These are phyloP conservation scores for Mimas tiliae DNA, from an alignment of 2,888 invertebrate species.

Conservation along the genomic window DNA sequence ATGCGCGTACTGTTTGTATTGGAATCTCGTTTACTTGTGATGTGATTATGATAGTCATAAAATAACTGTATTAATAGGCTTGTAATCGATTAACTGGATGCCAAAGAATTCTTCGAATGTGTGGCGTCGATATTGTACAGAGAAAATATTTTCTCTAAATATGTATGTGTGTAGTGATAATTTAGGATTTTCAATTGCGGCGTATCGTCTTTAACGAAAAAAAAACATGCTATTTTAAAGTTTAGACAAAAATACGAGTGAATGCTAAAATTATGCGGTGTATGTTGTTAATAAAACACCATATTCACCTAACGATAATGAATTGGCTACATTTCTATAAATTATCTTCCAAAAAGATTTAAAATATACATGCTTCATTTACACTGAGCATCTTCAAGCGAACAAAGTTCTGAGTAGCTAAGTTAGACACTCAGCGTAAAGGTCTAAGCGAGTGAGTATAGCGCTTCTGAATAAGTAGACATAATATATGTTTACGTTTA, in stretches of 20 bases:
- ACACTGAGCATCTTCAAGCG: too few species aligned
- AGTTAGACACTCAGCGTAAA: too few species aligned
- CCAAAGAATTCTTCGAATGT: slow-evolving; percentile 16
- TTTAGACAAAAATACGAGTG: not conserved
- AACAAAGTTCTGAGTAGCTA: too few species aligned
- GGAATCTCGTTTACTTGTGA: not conserved
- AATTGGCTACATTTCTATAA: too few species aligned
- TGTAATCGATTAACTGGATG: not conserved
- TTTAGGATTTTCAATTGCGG: not conserved
- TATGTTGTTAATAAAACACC: too few species aligned
- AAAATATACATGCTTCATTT: too few species aligned
- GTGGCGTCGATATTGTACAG: not conserved
- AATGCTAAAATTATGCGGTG: not conserved
- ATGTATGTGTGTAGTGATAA: not conserved
- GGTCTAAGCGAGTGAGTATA: too few species aligned
- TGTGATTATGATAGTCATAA: not conserved
- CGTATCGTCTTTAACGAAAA: not conserved
- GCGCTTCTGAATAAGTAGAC: too few species aligned
- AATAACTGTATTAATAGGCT: not conserved
- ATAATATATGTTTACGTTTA: too few species aligned
- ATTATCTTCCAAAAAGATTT: too few species aligned
- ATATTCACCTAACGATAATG: too few species aligned
- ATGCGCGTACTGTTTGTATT: too few species aligned
- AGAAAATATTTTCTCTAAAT: not conserved
- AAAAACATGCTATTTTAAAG: not conserved